Percentiles rank a stretch among this genome's conserved stretches.
Evolutionary conservation across 1,140 invertebrate species (phyloP).

Genomic region (Drosophila guanche): DNA sequence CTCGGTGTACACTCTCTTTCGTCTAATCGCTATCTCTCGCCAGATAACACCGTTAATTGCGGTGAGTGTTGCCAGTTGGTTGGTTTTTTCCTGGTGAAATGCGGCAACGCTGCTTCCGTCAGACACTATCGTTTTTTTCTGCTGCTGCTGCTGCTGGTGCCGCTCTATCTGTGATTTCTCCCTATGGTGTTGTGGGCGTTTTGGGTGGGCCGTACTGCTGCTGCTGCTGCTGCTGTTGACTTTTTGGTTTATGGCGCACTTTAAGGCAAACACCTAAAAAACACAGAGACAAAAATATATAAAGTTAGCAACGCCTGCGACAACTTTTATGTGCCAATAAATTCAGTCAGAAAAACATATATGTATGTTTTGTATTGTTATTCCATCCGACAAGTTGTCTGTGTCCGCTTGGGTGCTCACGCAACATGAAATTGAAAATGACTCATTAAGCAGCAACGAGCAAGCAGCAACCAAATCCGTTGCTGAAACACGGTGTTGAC

Average conservation of each 20-base stretch:
- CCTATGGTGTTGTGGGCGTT: slow-evolving; percentile 64
- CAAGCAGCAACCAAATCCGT: slow-evolving; percentile 26
- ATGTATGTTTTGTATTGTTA: slow-evolving; percentile 15
- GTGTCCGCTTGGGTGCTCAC: slow-evolving; percentile 53
- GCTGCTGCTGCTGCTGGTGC: slow-evolving; percentile 12
- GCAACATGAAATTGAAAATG: slow-evolving; percentile 76
- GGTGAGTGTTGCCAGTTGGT: slow-evolving; percentile 35
- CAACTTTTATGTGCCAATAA: slow-evolving; percentile 77
- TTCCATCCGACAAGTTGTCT: slow-evolving; percentile 52
- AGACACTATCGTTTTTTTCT: slow-evolving; percentile 36
- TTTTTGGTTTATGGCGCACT: slow-evolving; percentile 78
- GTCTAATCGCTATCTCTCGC: slow-evolving; percentile 66
- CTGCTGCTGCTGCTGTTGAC: slow-evolving; percentile 39
- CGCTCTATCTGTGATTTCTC: slow-evolving; percentile 65
- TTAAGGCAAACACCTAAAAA: slow-evolving; percentile 78
- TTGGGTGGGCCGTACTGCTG: slow-evolving; percentile 53
- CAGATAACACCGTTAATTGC: slow-evolving; percentile 52
- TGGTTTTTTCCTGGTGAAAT: slow-evolving; percentile 56
- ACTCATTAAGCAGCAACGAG: slow-evolving; percentile 58
- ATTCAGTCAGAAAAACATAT: slow-evolving; percentile 37
- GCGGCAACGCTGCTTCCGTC: slow-evolving; percentile 52
- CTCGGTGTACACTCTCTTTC: slow-evolving; percentile 10
- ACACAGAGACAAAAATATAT: slow-evolving; percentile 58
- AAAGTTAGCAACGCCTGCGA: slow-evolving; percentile 80
- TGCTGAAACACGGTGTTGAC: slow-evolving; percentile 65